phyloP scores from a whole-genome alignment of 2,888 invertebrate genomes.

The Venustoraphidia nigricollis region DNA sequence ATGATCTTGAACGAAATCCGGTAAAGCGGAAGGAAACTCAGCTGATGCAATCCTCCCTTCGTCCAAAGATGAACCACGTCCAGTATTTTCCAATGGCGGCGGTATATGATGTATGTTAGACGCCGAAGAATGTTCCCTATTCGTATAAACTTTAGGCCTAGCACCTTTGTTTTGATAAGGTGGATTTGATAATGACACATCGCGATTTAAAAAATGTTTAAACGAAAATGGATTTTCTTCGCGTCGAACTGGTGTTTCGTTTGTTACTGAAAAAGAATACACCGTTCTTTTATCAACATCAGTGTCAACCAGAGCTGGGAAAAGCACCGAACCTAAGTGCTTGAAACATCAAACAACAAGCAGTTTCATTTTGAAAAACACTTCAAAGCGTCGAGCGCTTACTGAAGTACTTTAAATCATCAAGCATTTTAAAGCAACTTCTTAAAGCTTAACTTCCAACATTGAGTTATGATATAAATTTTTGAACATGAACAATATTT shows the following conservation, averaged over 20 bases:
- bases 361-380: too few relatives aligned
- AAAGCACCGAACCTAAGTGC: too few relatives aligned
- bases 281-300: neutral
- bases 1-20: slow-evolving; percentile 83
- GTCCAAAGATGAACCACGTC: slow-evolving; percentile 1
- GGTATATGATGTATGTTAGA: slow-evolving; percentile 7
- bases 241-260: slow-evolving; percentile 17
- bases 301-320: too few relatives aligned
- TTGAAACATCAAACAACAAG: too few relatives aligned
- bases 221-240: slow-evolving; percentile 75
- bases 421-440: too few relatives aligned
- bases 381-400: too few relatives aligned
- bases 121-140: slow-evolving; percentile 23
- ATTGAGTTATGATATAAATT: too few relatives aligned
- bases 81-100: slow-evolving; percentile 3
- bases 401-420: too few relatives aligned
- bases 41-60: slow-evolving; percentile 14
- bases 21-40: slow-evolving; percentile 48
- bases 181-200: slow-evolving; percentile 21
- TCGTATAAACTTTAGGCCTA: slow-evolving; percentile 53
- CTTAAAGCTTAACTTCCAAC: too few relatives aligned
- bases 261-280: neutral
- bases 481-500: too few relatives aligned
- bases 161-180: slow-evolving; percentile 58
- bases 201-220: slow-evolving; percentile 65